Evolutionary conservation across 30 jellyfish, hydroid and myxozoan genomes (phyloP).

Genomic region (Cassiopea xamachana): DNA sequence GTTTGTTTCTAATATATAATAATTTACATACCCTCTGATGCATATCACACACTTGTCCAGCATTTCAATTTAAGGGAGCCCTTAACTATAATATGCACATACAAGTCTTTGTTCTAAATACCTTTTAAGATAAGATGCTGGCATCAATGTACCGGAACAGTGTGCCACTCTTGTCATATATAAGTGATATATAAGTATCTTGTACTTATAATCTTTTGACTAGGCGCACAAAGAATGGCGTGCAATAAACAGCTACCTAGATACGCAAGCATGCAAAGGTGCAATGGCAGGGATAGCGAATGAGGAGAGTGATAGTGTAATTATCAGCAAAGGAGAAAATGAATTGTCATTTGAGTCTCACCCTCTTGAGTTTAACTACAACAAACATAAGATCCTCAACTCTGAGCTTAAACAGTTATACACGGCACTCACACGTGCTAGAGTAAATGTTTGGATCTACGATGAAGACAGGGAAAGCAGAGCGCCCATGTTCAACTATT

Average conservation of each 20-base stretch:
- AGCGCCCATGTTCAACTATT: constrained; percentile 82
- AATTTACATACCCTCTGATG: no score
- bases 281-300: not conserved
- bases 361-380: constrained; percentile 76
- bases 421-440: constrained; percentile 92
- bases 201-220: not conserved
- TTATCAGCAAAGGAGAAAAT: constrained; percentile 16
- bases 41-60: no score
- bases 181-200: no score
- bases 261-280: constrained; percentile 7
- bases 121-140: no score
- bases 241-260: constrained; percentile 52
- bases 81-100: no score
- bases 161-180: no score
- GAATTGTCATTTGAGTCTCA: constrained; percentile 52
- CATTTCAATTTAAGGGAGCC: no score
- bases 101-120: no score
- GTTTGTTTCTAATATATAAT: no score
- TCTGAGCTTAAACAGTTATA: constrained; percentile 88
- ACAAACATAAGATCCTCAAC: constrained; percentile 84
- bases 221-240: constrained; percentile 94
- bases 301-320: constrained; percentile 1
- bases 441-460: constrained; percentile 92
- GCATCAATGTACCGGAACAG: no score
- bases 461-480: constrained; percentile 83